phyloP scores from a whole-genome alignment of 2,797 vertebrate genomes.

The Leucoraja ocellata region DNA sequence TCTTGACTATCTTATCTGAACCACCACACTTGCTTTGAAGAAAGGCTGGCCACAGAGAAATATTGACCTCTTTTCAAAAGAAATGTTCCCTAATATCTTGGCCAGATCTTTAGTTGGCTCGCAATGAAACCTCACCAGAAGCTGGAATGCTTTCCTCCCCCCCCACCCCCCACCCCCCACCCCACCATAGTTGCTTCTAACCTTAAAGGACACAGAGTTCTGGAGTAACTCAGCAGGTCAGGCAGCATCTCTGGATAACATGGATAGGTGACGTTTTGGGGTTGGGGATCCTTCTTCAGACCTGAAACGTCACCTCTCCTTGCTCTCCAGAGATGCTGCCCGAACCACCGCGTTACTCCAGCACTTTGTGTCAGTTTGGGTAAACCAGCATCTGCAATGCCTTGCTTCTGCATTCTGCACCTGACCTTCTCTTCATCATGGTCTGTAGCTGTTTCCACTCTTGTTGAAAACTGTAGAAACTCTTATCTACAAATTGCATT shows the following conservation, averaged over 20 bases:
- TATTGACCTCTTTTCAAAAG: background rate
- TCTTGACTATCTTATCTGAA: background rate
- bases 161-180: no score
- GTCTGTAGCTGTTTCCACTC: slow-evolving; percentile 71
- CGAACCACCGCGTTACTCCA: no score
- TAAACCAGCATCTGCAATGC: no score
- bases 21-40: background rate
- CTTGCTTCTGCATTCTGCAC: no score
- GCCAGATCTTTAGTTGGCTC: background rate
- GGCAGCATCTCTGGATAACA: no score
- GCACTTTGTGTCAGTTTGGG: no score
- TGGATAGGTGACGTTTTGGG: no score
- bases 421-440: slow-evolving; percentile 61
- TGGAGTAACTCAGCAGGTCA: no score
- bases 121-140: slow-evolving; percentile 47
- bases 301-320: no score
- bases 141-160: slow-evolving; percentile 58
- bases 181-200: slow-evolving; percentile 55
- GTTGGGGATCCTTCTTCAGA: no score
- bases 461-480: slow-evolving; percentile 68
- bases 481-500: slow-evolving; percentile 52
- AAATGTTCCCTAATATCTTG: background rate
- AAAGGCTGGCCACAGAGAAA: no score
- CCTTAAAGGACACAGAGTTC: slow-evolving; percentile 45
- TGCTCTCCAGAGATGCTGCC: no score